Percentiles rank a stretch among this genome's conserved stretches.
Evolutionary conservation across 2,113 vertebrate species (phyloP).

Genomic region (Numida meleagris): DNA sequence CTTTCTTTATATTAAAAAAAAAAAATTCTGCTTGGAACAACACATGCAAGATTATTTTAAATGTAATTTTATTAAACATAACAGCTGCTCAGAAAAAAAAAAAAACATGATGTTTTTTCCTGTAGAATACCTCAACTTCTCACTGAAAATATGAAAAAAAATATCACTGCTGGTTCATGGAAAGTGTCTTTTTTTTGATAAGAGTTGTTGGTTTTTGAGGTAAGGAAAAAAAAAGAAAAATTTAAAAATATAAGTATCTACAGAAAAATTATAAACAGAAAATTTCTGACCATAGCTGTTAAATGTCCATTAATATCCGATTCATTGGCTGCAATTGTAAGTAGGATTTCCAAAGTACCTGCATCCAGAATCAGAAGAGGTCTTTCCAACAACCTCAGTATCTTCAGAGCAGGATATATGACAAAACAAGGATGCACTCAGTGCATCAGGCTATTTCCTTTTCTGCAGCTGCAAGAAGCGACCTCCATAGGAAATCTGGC

Average conservation of each 20-base stretch:
- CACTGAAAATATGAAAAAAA: background rate
- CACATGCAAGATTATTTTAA: background rate
- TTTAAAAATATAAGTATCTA: background rate
- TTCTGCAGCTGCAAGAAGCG: background rate
- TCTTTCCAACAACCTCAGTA: background rate
- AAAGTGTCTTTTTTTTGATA: background rate
- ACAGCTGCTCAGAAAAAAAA: background rate
- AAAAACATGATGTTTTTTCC: background rate
- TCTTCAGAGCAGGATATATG: background rate
- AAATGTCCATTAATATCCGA: background rate
- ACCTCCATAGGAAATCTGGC: background rate
- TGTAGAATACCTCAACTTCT: background rate
- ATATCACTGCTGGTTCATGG: fast-evolving
- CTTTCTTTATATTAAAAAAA: background rate
- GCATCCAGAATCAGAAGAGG: background rate
- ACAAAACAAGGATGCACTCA: background rate
- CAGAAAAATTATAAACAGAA: background rate
- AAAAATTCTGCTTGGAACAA: background rate
- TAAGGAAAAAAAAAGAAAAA: background rate
- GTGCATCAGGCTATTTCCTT: background rate
- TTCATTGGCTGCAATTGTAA: background rate
- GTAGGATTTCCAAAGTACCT: background rate
- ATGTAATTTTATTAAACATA: background rate
- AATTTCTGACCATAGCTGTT: background rate
- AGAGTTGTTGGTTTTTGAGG: background rate